phyloP scores from a whole-genome alignment of 2,888 invertebrate species.

The Heliconius cydno region DNA sequence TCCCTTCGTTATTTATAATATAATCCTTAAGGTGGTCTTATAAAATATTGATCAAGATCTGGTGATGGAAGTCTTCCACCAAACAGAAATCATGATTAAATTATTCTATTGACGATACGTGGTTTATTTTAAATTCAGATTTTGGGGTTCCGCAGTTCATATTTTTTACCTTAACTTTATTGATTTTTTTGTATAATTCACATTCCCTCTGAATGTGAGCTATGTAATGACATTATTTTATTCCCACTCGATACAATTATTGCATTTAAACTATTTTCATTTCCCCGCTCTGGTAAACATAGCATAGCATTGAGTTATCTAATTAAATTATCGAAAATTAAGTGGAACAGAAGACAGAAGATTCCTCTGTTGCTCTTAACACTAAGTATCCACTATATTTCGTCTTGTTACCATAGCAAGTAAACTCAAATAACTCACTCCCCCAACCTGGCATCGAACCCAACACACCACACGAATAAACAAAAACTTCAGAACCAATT shows the following conservation, averaged over 20 bases:
- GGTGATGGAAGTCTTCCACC: slow-evolving; percentile 25
- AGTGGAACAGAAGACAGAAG: background rate
- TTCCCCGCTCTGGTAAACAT: too few relatives aligned
- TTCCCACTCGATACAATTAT: too few relatives aligned
- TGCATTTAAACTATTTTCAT: too few relatives aligned
- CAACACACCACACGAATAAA: background rate
- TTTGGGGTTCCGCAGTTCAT: slow-evolving; percentile 2
- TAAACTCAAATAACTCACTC: background rate
- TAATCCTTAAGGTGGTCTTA: slow-evolving; percentile 19
- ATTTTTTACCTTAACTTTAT: background rate
- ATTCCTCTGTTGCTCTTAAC: background rate
- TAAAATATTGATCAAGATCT: slow-evolving; percentile 29
- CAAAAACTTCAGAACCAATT: slow-evolving; percentile 17
- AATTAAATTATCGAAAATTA: background rate
- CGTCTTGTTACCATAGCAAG: background rate
- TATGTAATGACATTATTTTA: background rate
- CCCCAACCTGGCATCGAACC: background rate
- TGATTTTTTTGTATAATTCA: background rate
- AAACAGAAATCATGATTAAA: slow-evolving; percentile 28
- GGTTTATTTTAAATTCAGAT: slow-evolving; percentile 20
- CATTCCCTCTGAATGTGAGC: background rate
- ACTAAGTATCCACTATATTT: background rate
- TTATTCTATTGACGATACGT: slow-evolving; percentile 28
- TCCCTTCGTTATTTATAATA: slow-evolving; percentile 1
- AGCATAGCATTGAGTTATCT: too few relatives aligned